A percentile compares a stretch with the other conserved stretches of the same genome.
phyloP scores from a whole-genome alignment of 2,888 invertebrate species.

The Agonopterix heracliana region DNA sequence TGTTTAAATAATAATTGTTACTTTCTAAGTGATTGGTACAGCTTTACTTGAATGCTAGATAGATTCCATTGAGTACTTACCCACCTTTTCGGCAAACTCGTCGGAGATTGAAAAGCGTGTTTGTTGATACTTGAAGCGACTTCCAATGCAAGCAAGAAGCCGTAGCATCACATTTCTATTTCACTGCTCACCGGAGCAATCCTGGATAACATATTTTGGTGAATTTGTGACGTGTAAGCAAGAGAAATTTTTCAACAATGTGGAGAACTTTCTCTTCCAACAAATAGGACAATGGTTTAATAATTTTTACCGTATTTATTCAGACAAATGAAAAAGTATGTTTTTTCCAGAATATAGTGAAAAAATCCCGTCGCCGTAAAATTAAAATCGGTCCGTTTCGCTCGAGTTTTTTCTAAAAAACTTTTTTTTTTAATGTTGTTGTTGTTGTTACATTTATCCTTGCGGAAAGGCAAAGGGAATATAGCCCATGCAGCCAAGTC shows the following conservation, averaged over 20 bases:
- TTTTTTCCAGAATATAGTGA: too few relatives aligned
- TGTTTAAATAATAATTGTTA: background rate
- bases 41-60: background rate
- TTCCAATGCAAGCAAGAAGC: background rate
- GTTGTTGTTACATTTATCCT: too few relatives aligned
- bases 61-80: background rate
- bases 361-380: too few relatives aligned
- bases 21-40: background rate
- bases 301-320: too few relatives aligned
- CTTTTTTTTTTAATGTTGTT: too few relatives aligned
- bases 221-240: constrained; percentile 44
- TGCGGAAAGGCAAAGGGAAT: too few relatives aligned
- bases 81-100: background rate
- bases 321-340: too few relatives aligned
- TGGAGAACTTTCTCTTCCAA: constrained; percentile 15
- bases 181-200: background rate
- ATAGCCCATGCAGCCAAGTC: too few relatives aligned
- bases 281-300: background rate
- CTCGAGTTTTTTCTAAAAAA: too few relatives aligned
- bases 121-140: background rate
- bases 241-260: constrained; percentile 43
- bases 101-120: background rate
- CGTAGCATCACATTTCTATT: background rate
- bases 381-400: too few relatives aligned
- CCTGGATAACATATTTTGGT: background rate